Conservation (phyloP, 2,797 vertebrate species). For the Lepus oiostolus region DNA sequence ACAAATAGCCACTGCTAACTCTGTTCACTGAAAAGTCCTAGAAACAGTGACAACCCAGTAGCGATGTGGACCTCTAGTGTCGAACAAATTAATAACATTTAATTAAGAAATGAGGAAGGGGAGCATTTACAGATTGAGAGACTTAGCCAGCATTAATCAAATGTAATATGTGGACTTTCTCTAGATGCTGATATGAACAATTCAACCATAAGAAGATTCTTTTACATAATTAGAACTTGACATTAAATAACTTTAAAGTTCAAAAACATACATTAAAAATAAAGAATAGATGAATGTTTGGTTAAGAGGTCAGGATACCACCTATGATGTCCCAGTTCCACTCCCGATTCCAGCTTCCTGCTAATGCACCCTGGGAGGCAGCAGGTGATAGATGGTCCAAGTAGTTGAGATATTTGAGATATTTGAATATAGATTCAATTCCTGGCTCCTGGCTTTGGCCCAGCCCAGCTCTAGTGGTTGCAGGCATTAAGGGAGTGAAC, state of each 20-base stretch:
- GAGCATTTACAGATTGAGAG: background rate
- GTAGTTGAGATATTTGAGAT: too few species aligned
- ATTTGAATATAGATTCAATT: too few species aligned
- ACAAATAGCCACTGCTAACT: background rate
- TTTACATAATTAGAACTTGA: background rate
- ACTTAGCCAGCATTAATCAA: background rate
- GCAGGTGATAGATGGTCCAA: too few species aligned
- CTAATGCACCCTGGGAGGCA: too few species aligned
- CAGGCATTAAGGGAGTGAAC: too few species aligned
- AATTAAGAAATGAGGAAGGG: background rate
- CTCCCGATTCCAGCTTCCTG: too few species aligned
- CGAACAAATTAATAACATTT: background rate
- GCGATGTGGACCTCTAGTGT: background rate
- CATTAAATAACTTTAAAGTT: background rate
- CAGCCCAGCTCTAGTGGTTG: too few species aligned
- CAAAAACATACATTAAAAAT: background rate
- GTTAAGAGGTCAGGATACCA: too few species aligned
- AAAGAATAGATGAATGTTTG: background rate
- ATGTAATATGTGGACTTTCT: background rate
- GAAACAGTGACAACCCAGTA: background rate
- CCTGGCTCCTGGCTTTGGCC: too few species aligned
- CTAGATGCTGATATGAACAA: background rate
- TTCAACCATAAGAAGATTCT: conserved; percentile 2
- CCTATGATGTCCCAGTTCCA: too few species aligned
- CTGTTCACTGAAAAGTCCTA: background rate